Evolutionary conservation across 1,140 invertebrate species (phyloP), one percentile per base, ranked within the genome.

Genomic region (Zelostemma sp.): DNA sequence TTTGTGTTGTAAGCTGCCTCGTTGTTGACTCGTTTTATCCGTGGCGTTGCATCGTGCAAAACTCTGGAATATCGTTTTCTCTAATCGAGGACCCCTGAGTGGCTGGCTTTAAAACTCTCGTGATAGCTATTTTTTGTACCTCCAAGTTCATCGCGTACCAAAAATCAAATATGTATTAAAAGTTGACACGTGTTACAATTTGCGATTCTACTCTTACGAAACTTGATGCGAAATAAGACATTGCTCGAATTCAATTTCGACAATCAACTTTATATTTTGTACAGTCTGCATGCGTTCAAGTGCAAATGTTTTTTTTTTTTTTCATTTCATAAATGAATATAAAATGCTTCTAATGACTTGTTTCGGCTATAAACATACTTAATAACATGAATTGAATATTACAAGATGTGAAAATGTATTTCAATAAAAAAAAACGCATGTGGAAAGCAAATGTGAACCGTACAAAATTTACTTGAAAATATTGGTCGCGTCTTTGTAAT

Each of bases 321-420:
- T 28, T 35, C 6, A 1, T 17, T 18, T 43, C 40, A 43, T 15
- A 18, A 43, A 43, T 17, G 5, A 43, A 43, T 43, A 14, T 14
- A 43, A 18, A 6, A 43, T 11, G 40, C 40, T 43, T 43, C 17
- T 38, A 43, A 17, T 18, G 17, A 43, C 14, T 2, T 14, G 6
- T 17, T 6, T 17, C 15, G 2, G 40, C 15, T 17, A 15, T 6
- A 17, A 15, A 17, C 1, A 16, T 8, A 17, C 2, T 16, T 4
- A 16, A 40, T 16, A 16, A 68, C 58, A 62, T 57, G 41, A 43
- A 59, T 41, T 50, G 25, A n/a, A 60, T 63, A 53, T 63, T 56
- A 59, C 51, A 49, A 69, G 63, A 64, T 49, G 62, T 59, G 6
- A 49, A 33, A 19, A 48, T 47, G 1, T 35, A 48, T 54, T 53